Percentiles rank a stretch among this genome's conserved stretches.
Evolutionary conservation across 2,113 vertebrate species (phyloP).

Genomic region (Myrmecophaga tridactyla): DNA sequence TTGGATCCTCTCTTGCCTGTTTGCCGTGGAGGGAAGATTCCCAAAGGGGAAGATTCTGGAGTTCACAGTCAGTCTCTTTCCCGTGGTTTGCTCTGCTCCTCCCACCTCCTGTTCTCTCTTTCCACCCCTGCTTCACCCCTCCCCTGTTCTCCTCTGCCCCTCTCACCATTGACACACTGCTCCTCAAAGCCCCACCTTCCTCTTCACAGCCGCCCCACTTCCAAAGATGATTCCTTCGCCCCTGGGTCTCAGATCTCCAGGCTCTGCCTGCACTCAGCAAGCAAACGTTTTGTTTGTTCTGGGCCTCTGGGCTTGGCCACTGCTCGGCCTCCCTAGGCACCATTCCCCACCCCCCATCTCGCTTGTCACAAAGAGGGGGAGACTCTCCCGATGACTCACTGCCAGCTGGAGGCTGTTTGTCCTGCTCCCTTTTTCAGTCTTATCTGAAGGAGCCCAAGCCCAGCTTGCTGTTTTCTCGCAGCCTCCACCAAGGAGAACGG

Average conservation of each 20-base stretch:
- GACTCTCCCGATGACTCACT: not conserved
- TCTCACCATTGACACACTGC: accelerated
- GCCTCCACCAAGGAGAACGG: accelerated
- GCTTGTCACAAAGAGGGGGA: not conserved
- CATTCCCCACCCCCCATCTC: not conserved
- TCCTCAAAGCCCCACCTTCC: not conserved
- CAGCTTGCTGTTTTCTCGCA: not conserved
- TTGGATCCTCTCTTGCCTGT: not conserved
- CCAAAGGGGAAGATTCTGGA: too few relatives aligned
- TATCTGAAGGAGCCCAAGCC: not conserved
- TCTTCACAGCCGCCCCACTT: accelerated
- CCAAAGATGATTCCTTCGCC: not conserved
- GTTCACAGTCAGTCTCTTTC: too few relatives aligned
- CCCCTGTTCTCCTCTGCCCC: not conserved
- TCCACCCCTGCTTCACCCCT: not conserved
- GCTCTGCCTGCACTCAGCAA: not conserved
- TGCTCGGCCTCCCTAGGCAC: too few relatives aligned
- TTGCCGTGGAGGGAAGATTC: too few relatives aligned
- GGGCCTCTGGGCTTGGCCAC: not conserved
- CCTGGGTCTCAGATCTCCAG: accelerated
- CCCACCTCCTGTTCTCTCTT: not conserved
- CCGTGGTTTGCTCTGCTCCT: accelerated
- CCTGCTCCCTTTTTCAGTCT: not conserved
- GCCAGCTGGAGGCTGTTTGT: accelerated
- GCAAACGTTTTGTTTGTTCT: not conserved